Conservation (phyloP, 2,888 invertebrate genomes). For the Troglohyphantes excavatus region DNA sequence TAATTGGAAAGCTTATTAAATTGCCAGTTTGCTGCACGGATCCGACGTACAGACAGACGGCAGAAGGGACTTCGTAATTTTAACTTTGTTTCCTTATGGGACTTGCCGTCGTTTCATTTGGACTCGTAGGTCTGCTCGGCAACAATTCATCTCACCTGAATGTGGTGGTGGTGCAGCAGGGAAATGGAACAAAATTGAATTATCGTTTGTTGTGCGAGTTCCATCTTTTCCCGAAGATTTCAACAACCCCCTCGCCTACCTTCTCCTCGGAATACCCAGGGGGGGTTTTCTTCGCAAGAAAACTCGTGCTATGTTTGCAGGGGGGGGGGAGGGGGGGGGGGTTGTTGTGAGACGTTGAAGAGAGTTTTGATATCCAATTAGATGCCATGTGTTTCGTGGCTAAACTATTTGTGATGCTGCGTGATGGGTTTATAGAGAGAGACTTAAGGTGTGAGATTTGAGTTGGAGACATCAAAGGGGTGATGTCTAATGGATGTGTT, state of each 20-base stretch:
- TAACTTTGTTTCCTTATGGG: slow-evolving; percentile 75
- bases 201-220: slow-evolving; percentile 44
- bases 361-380: slow-evolving; percentile 74
- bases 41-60: slow-evolving; percentile 32
- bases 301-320: too few species aligned
- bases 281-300: too few species aligned
- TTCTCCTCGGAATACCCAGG: too few species aligned
- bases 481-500: not conserved
- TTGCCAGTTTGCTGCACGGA: slow-evolving; percentile 50
- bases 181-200: slow-evolving; percentile 77
- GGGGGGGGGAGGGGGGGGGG: too few species aligned
- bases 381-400: slow-evolving; percentile 55
- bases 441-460: too few species aligned
- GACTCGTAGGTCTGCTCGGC: not conserved
- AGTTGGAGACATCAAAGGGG: too few species aligned
- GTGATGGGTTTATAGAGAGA: not conserved
- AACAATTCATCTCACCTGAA: slow-evolving; percentile 16
- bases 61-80: slow-evolving; percentile 59
- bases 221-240: not conserved
- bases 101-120: slow-evolving; percentile 70
- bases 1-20: slow-evolving; percentile 79
- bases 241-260: slow-evolving; percentile 1
- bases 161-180: not conserved
- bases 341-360: not conserved
- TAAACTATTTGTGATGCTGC: not conserved